Evolutionary conservation across 1,140 invertebrate genomes (phyloP), one percentile per base, ranked within the genome.

Genomic region (Holotrichia oblita): DNA sequence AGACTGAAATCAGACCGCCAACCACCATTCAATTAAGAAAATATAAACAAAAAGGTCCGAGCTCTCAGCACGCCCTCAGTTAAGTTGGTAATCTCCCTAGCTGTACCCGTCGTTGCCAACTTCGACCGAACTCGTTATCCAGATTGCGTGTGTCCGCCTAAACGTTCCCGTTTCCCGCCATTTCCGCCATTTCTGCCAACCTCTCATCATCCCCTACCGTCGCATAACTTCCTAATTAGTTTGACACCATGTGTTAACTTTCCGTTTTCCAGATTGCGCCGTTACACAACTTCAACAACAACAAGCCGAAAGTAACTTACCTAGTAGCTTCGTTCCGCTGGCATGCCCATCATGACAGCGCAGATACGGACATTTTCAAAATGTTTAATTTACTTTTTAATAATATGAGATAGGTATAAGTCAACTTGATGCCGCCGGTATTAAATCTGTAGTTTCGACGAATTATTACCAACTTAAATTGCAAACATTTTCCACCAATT

Each of bases 151-250:
- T 55, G 48, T 55, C 48, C 48, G 48, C 48, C 14, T 55, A n/a
- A 55, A 55, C 48, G 48, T 55, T n/a, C 12, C 48, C 48, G 48
- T 55, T 55, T 55, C 48, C 48, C 48, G 48, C 48, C 48, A 55
- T 55, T 55, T 55, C 48, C 44, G 44, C 44, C 48, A 55, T 55
- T 55, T 14, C 48, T 55, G 48, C 48, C 48, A 55, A 55, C 48
- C 48, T 55, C 48, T 55, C 48, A 55, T 55, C 48, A 55, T 55
- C 14, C 48, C 14, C 14, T 17, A 17, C 48, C 48, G 17, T 34
- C 48, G 48, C 48, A 55, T 55, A 55, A 55, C 48, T 55, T 55
- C 48, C 48, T 55, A 55, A 55, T 55, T 55, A 55, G 48, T 55
- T 55, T 55, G 48, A 55, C 48, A 55, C 48, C 48, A 55, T 55